phyloP scores from a whole-genome alignment of 2,888 invertebrate species.

The Adineta ricciae region DNA sequence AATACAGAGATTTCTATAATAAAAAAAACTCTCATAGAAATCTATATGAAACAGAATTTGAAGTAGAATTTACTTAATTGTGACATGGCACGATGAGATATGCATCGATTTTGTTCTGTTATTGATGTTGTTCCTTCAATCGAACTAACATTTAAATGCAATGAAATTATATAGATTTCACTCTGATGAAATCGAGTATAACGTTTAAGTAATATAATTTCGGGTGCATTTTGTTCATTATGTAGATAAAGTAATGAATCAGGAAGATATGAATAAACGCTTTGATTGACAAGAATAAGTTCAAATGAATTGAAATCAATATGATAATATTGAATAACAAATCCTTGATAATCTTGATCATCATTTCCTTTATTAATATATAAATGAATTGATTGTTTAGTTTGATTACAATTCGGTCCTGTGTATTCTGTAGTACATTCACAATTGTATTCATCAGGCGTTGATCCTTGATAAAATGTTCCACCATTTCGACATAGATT shows the following conservation, averaged over 20 bases:
- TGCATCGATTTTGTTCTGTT: neutral
- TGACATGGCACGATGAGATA: neutral
- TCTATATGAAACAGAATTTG: too few species aligned
- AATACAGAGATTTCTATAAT: neutral
- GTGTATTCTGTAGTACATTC: neutral
- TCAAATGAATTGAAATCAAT: neutral
- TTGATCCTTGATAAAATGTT: neutral
- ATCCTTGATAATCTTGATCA: neutral
- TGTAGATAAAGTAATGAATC: neutral
- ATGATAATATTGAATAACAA: neutral
- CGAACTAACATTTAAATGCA: too few species aligned
- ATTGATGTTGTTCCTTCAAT: neutral
- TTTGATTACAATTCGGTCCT: neutral
- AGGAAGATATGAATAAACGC: neutral
- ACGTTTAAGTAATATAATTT: neutral
- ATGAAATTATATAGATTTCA: too few species aligned
- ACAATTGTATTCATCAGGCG: neutral
- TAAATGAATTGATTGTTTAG: neutral
- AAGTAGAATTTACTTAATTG: neutral
- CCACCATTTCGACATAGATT: neutral
- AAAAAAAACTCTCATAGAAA: neutral
- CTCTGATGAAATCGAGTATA: too few species aligned
- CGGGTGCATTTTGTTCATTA: neutral
- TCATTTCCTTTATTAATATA: neutral
- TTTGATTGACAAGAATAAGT: neutral